A percentile compares a stretch with the other conserved stretches of the same genome.
phyloP scores from a whole-genome alignment of 2,113 vertebrate genomes.

The Taurulus bubalis region DNA sequence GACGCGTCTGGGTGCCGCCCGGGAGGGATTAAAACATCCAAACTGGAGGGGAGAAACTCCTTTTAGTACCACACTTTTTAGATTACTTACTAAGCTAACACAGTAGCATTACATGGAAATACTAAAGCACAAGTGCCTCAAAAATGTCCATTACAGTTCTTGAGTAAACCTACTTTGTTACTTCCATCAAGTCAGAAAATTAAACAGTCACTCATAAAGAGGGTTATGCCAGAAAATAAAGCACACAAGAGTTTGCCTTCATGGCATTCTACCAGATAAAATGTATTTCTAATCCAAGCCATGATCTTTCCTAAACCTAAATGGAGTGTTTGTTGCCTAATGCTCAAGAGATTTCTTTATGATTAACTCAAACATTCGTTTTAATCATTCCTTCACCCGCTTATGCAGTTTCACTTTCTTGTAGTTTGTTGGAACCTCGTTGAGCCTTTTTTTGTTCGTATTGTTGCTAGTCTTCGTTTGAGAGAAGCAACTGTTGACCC shows the following conservation, averaged over 20 bases:
- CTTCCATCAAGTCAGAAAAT: neutral
- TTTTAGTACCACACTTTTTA: neutral
- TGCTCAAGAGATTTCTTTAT: too few relatives aligned
- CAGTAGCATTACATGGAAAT: neutral
- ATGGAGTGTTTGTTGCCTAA: too few relatives aligned
- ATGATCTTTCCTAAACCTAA: too few relatives aligned
- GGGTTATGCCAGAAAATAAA: neutral
- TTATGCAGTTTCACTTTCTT: neutral
- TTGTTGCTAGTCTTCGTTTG: neutral
- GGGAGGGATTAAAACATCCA: conserved; percentile 21
- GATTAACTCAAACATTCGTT: neutral
- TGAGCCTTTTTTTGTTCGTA: neutral
- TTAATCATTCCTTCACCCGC: too few relatives aligned
- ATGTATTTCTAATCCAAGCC: too few relatives aligned
- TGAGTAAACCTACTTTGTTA: too few relatives aligned
- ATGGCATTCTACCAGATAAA: too few relatives aligned
- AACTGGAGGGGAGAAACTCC: neutral
- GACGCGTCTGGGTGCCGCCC: conserved; percentile 55
- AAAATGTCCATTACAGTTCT: too few relatives aligned
- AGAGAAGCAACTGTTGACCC: neutral
- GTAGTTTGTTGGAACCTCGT: neutral
- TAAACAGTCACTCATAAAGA: neutral
- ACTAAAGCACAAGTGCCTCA: neutral
- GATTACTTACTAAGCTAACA: neutral
- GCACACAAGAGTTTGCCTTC: too few relatives aligned